Evolutionary conservation across 2,888 invertebrate genomes (phyloP).

Genomic region (Pachydiplax longipennis): DNA sequence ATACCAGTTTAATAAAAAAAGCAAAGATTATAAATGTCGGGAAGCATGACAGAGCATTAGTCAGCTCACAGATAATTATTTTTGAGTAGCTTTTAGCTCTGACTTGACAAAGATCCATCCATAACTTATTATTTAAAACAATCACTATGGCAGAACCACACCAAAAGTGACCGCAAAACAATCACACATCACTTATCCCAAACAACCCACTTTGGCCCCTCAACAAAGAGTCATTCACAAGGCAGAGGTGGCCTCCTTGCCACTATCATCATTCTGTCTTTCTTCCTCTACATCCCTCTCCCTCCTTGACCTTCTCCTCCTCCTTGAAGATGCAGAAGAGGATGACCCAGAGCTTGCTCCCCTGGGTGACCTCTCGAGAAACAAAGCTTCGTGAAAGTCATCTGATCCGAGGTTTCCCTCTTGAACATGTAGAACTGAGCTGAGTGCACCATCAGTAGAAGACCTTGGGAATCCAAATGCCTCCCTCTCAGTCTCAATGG

Average conservation of each 20-base stretch:
- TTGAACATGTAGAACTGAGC: constrained; percentile 66
- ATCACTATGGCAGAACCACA: constrained; percentile 5
- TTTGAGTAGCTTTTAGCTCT: neutral
- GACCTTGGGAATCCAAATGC: constrained; percentile 66
- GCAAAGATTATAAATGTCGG: constrained; percentile 36
- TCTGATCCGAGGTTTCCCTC: constrained; percentile 66
- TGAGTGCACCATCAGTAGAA: constrained; percentile 66
- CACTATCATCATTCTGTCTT: neutral
- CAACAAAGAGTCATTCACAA: constrained; percentile 25
- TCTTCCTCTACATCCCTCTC: constrained; percentile 37
- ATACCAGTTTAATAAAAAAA: constrained; percentile 41
- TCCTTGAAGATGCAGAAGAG: constrained; percentile 56
- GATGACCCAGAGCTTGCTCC: constrained; percentile 57
- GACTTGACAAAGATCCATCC: neutral
- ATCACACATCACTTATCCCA: neutral
- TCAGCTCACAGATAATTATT: constrained; percentile 36
- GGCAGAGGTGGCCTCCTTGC: constrained; percentile 45
- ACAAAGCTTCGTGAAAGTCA: constrained; percentile 67
- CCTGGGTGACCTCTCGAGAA: constrained; percentile 64
- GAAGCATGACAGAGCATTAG: constrained; percentile 35
- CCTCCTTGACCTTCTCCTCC: constrained; percentile 60
- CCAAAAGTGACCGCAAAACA: constrained; percentile 20
- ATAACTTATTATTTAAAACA: neutral
- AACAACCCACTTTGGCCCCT: constrained; percentile 25
- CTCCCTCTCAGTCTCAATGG: constrained; percentile 64